These are phyloP conservation scores for Pardosa pseudoannulata DNA, from an alignment of 2,888 invertebrate species.

Conservation along the genomic window DNA sequence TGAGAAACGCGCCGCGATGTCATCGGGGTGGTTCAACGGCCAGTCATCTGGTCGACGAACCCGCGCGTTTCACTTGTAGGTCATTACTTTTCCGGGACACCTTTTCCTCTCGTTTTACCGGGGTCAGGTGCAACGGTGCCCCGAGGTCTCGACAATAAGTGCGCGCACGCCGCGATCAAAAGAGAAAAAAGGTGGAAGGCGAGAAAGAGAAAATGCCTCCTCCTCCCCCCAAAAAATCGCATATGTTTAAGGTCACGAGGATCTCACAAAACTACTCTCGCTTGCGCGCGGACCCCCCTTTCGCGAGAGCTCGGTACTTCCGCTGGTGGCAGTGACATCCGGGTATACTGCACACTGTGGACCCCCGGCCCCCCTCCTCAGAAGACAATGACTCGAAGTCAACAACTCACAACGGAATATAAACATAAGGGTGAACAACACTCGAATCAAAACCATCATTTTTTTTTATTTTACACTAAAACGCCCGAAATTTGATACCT, in stretches of 20 bases:
- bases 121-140: not conserved
- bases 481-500: too few species aligned
- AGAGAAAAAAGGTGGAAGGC: not conserved
- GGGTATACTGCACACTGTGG: too few species aligned
- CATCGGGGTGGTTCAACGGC: conserved; percentile 40
- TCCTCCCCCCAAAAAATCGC: not conserved
- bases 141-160: not conserved
- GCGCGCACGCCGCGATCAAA: not conserved
- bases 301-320: not conserved
- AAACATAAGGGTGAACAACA: too few species aligned
- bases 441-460: too few species aligned
- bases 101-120: conserved; percentile 20
- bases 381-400: too few species aligned
- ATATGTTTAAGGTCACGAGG: conserved; percentile 45
- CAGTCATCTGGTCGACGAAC: conserved; percentile 61
- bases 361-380: too few species aligned
- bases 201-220: not conserved
- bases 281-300: not conserved
- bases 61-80: conserved; percentile 39
- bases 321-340: conserved; percentile 50
- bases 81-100: conserved; percentile 50
- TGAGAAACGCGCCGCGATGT: too few species aligned
- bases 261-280: conserved; percentile 60
- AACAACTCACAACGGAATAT: too few species aligned
- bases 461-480: too few species aligned